phyloP scores from a whole-genome alignment of 1,140 invertebrate genomes.

The Bombus huntii region DNA sequence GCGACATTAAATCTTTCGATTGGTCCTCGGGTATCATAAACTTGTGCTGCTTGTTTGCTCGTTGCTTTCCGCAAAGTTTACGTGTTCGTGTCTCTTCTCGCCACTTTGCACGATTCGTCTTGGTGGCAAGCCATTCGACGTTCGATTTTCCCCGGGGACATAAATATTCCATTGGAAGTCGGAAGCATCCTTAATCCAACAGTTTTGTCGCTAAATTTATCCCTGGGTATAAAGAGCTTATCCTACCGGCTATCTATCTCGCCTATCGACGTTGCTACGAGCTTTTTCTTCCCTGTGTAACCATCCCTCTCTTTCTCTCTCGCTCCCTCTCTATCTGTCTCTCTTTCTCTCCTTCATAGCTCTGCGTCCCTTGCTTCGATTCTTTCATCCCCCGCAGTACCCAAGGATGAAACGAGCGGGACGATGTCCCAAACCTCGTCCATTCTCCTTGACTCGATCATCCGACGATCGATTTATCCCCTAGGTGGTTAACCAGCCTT shows the following conservation, averaged over 20 bases:
- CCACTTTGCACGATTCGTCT: not conserved
- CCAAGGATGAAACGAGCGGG: not conserved
- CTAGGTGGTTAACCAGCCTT: constrained; percentile 28
- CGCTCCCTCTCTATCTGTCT: too few species aligned
- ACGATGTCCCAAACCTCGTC: constrained; percentile 25
- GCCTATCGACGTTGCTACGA: constrained; percentile 32
- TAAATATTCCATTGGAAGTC: constrained; percentile 41
- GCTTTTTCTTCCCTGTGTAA: not conserved
- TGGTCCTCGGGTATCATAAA: too few species aligned
- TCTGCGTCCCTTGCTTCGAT: not conserved
- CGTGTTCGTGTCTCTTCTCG: not conserved
- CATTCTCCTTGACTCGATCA: constrained; percentile 10
- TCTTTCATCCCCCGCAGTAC: constrained; percentile 23
- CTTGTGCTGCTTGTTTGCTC: not conserved
- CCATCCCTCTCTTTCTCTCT: not conserved
- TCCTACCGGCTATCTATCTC: constrained; percentile 39
- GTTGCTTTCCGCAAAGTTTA: not conserved
- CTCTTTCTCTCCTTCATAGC: too few species aligned
- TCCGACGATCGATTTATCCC: constrained; percentile 32
- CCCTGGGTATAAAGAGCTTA: constrained; percentile 44
- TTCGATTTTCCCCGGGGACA: not conserved
- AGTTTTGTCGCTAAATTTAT: constrained; percentile 47
- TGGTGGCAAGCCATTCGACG: not conserved
- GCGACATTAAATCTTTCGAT: too few species aligned
- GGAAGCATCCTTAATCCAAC: constrained; percentile 45